Evolutionary conservation across 1,140 invertebrate species (phyloP).

Genomic region (Dinothrombium tinctorium): DNA sequence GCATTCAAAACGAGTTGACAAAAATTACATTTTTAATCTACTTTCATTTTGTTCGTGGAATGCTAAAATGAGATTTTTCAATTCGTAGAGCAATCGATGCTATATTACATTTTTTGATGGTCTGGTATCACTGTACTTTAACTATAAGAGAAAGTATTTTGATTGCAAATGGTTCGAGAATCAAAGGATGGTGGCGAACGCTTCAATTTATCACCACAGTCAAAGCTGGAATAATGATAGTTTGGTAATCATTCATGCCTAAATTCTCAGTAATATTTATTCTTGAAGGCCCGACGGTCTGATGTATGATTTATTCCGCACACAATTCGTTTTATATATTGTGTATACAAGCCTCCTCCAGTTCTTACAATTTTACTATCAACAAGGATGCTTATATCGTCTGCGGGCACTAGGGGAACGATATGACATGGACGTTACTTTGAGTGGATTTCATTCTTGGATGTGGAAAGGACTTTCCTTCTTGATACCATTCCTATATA

Average conservation of each 20-base stretch:
- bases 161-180: conserved; percentile 31
- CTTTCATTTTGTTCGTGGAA: background rate
- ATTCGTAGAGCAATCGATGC: conserved; percentile 59
- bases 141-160: conserved; percentile 97
- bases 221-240: conserved; percentile 74
- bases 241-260: too few species aligned
- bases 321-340: conserved; percentile 79
- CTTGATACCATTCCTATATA: conserved; percentile 77
- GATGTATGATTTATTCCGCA: conserved; percentile 65
- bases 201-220: conserved; percentile 96
- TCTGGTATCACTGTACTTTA: conserved; percentile 98
- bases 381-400: conserved; percentile 79
- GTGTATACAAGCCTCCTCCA: conserved; percentile 64
- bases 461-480: conserved; percentile 97
- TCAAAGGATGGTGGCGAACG: conserved; percentile 88
- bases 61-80: conserved; percentile 9
- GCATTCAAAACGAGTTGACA: background rate
- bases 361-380: conserved; percentile 85
- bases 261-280: too few species aligned
- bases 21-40: background rate
- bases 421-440: conserved; percentile 96
- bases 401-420: conserved; percentile 80
- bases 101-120: conserved; percentile 78
- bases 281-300: conserved; percentile 77
- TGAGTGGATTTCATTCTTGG: conserved; percentile 98